Evolutionary conservation across 2,113 vertebrate species (phyloP), one percentile per base, ranked within the genome.

Genomic region (Plestiodon gilberti): DNA sequence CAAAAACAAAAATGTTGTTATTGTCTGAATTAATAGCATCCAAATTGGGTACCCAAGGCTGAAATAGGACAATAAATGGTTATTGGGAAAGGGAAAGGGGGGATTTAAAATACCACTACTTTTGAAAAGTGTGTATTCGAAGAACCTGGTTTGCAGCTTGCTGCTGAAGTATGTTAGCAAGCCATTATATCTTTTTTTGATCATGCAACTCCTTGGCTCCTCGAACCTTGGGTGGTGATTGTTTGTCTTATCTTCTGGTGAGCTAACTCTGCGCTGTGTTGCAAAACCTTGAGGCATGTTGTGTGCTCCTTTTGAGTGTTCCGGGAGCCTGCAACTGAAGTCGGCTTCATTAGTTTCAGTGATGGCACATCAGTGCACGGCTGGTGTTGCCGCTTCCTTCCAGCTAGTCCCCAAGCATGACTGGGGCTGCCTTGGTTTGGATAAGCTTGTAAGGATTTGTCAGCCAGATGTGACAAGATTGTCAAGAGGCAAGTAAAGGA

Each of bases 401-500:
- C 61, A 97, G 97, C 95, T 62, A 95, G 94, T 96, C 97, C 96
- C 93, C 79, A 83, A 96, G 97, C 96, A 92, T 91, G 95, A 96
- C 95, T 91, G 90, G 88, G 94, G 95, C 95, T 94, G 95, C 97
- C 92, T 93, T 94, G 96, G 94, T 96, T 96, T 96, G 96, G 96
- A 94, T 95, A 95, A 96, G 96, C 97, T 97, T 96, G 97, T 96
- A 94, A 96, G 96, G 97, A 97, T 98, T 97, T 97, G 97, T 97
- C 97, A 97, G 97, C 97, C 97, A 98, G 97, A 98, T 98, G 98
- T 98, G 97, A 98, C 97, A 97, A 95, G 97, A 97, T 97, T 96
- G 97, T 97, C 95, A 97, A 94, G 96, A 96, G 96, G 96, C 95
- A 94, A 96, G 96, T 95, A 96, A 95, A 97, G 97, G 95, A 97